Evolutionary conservation across 1,140 invertebrate genomes (phyloP).

Genomic region (Zophobas atratus): DNA sequence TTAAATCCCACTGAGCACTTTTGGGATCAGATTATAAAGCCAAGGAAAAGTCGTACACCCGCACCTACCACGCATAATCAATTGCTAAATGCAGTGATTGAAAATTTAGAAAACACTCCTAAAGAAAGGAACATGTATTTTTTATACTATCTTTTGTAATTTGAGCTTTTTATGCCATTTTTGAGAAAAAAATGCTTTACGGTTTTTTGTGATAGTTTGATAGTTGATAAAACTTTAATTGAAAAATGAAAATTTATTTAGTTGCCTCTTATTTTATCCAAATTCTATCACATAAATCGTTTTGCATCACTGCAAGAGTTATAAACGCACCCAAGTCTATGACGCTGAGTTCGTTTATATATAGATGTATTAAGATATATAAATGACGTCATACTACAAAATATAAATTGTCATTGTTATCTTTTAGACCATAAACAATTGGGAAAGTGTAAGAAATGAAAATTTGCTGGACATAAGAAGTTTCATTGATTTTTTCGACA

Average conservation of each 20-base stretch:
- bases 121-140: neutral
- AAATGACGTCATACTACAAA: neutral
- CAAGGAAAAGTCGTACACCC: no score
- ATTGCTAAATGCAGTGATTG: no score
- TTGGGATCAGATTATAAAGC: no score
- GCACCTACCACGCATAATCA: no score
- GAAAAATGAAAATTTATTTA: conserved; percentile 1
- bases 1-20: no score
- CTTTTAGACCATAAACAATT: neutral
- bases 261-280: conserved; percentile 1
- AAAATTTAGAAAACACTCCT: no score
- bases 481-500: neutral
- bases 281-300: neutral
- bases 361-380: no score
- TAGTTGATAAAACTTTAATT: neutral
- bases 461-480: neutral
- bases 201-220: neutral
- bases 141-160: neutral
- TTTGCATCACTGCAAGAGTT: neutral
- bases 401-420: neutral
- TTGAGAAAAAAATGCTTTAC: neutral
- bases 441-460: neutral
- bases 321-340: neutral
- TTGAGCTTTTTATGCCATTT: neutral
- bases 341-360: no score